Evolutionary conservation across 2,888 invertebrate species (phyloP).

Genomic region (Caenorhabditis sp.): DNA sequence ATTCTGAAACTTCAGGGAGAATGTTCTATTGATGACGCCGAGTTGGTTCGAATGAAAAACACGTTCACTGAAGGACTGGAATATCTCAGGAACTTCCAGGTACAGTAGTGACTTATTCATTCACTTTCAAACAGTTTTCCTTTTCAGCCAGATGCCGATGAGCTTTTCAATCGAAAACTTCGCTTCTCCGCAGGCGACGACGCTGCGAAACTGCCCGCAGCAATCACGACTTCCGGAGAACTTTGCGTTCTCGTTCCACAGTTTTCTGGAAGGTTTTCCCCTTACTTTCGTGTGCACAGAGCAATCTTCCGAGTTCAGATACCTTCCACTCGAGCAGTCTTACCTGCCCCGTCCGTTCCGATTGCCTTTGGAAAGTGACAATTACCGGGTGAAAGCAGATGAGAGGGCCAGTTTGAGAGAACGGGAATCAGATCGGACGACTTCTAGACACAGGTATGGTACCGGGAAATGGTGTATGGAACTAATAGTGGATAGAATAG

Average conservation of each 20-base stretch:
- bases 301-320: conserved; percentile 48
- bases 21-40: conserved; percentile 86
- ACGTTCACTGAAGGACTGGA: conserved; percentile 95
- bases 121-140: too few relatives aligned
- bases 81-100: conserved; percentile 92
- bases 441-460: conserved; percentile 54
- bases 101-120: conserved; percentile 79
- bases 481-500: conserved; percentile 3
- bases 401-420: conserved; percentile 46
- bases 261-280: conserved; percentile 77
- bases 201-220: conserved; percentile 84
- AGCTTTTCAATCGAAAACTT: conserved; percentile 78
- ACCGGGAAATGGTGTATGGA: neutral
- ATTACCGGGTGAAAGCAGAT: conserved; percentile 57
- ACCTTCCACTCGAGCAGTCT: conserved; percentile 76
- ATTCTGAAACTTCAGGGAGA: conserved; percentile 64
- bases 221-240: conserved; percentile 91
- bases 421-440: conserved; percentile 42
- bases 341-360: conserved; percentile 76
- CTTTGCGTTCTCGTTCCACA: conserved; percentile 82
- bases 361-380: conserved; percentile 67
- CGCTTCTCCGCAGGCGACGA: conserved; percentile 90
- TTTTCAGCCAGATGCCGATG: conserved; percentile 83
- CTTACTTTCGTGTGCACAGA: too few relatives aligned
- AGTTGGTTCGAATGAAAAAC: conserved; percentile 92